Percentiles rank a stretch among this genome's conserved stretches.
Evolutionary conservation across 2,113 vertebrate species (phyloP).

Genomic region (Periophthalmodon schlosseri): DNA sequence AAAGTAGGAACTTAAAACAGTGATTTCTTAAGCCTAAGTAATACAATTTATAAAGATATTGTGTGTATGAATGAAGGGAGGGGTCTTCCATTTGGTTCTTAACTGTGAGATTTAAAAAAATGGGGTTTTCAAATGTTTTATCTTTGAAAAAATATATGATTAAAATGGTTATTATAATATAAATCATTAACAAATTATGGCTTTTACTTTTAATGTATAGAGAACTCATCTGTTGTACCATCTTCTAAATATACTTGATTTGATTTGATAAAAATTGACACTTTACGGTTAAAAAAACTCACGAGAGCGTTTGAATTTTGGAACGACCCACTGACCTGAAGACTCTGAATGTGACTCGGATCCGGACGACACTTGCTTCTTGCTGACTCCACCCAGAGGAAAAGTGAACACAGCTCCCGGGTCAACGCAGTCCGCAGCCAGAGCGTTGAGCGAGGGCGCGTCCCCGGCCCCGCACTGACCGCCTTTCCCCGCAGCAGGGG

Average conservation of each 20-base stretch:
- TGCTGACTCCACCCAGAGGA: slow-evolving; percentile 79
- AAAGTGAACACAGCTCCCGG: slow-evolving; percentile 86
- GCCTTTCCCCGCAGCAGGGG: slow-evolving; percentile 46
- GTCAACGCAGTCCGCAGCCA: slow-evolving; percentile 84
- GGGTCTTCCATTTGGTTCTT: too few relatives aligned
- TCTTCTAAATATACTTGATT: not conserved
- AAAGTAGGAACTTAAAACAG: not conserved
- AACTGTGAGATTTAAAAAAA: too few relatives aligned
- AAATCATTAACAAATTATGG: not conserved
- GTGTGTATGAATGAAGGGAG: too few relatives aligned
- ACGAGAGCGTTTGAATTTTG: not conserved
- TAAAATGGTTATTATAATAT: too few relatives aligned
- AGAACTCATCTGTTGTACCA: not conserved
- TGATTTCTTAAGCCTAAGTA: too few relatives aligned
- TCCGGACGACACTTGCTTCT: slow-evolving; percentile 88
- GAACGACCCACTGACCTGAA: slow-evolving; percentile 82
- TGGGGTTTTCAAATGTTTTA: too few relatives aligned
- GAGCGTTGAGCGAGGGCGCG: slow-evolving; percentile 64
- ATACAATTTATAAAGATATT: too few relatives aligned
- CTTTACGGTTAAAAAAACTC: not conserved
- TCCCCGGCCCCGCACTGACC: slow-evolving; percentile 65
- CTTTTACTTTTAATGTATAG: not conserved
- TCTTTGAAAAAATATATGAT: too few relatives aligned
- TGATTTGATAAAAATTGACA: not conserved
- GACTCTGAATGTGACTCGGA: slow-evolving; percentile 91